Conservation (phyloP, 2,113 vertebrate genomes). For the Ellobius talpinus region DNA sequence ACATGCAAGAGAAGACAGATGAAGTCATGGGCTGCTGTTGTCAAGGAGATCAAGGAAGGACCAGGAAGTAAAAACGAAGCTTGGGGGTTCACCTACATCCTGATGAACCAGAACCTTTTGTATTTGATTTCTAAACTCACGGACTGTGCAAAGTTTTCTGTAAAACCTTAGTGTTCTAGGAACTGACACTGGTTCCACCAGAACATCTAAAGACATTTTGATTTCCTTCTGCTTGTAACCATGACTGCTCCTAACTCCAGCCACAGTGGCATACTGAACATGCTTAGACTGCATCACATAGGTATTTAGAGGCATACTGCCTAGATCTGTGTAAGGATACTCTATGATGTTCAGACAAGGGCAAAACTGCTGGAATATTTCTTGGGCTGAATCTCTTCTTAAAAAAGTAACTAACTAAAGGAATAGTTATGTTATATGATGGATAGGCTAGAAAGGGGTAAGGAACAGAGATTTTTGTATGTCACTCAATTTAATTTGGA, state of each 20-base stretch:
- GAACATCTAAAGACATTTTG: background rate
- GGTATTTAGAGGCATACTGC: background rate
- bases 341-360: background rate
- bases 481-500: background rate
- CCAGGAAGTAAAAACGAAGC: background rate
- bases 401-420: background rate
- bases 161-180: too few species aligned
- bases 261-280: too few species aligned
- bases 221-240: background rate
- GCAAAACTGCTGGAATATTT: background rate
- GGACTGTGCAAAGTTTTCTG: background rate
- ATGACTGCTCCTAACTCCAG: too few species aligned
- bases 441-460: background rate
- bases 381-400: background rate
- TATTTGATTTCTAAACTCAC: background rate
- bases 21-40: background rate
- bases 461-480: background rate
- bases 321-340: background rate
- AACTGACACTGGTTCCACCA: background rate
- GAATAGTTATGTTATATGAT: background rate
- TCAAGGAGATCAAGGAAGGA: slow-evolving; percentile 18
- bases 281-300: background rate
- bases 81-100: background rate
- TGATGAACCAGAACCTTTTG: background rate
- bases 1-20: background rate